Percentiles rank a stretch among this genome's conserved stretches.
Evolutionary conservation across 35 echinoderm and acorn worm species (phyloP).

Genomic region (Strongylocentrotus purpuratus): DNA sequence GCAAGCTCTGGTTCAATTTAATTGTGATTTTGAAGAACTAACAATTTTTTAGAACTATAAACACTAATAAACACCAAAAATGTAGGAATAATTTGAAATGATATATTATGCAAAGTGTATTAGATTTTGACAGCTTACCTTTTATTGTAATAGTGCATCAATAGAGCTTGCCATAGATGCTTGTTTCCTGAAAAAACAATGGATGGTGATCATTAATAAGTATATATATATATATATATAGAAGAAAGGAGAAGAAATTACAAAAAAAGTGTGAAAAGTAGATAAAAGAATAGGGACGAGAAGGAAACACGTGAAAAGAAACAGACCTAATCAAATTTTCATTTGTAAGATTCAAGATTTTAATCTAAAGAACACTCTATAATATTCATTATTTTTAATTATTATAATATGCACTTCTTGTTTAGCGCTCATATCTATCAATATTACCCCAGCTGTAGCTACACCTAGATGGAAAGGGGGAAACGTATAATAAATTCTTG

Average conservation of each 20-base stretch:
- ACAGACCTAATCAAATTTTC: neutral
- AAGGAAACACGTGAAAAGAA: neutral
- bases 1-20: too few species aligned
- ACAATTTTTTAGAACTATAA: too few species aligned
- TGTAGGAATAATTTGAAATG: too few species aligned
- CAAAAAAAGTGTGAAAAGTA: neutral
- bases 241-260: neutral
- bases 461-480: too few species aligned
- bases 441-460: too few species aligned
- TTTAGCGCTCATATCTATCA: too few species aligned
- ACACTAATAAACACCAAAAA: too few species aligned
- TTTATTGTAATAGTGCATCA: conserved; percentile 52
- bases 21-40: too few species aligned
- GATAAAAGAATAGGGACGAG: neutral
- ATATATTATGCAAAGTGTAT: neutral
- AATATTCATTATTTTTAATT: too few species aligned
- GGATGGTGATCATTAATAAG: neutral
- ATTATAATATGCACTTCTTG: too few species aligned
- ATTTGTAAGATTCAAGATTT: neutral
- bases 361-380: too few species aligned
- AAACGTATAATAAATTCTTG: too few species aligned
- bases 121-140: neutral
- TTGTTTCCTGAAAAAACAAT: conserved; percentile 29
- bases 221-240: neutral
- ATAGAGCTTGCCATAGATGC: conserved; percentile 53